Evolutionary conservation across 2,797 vertebrate genomes (phyloP).

Genomic region (Galaxias olidus): DNA sequence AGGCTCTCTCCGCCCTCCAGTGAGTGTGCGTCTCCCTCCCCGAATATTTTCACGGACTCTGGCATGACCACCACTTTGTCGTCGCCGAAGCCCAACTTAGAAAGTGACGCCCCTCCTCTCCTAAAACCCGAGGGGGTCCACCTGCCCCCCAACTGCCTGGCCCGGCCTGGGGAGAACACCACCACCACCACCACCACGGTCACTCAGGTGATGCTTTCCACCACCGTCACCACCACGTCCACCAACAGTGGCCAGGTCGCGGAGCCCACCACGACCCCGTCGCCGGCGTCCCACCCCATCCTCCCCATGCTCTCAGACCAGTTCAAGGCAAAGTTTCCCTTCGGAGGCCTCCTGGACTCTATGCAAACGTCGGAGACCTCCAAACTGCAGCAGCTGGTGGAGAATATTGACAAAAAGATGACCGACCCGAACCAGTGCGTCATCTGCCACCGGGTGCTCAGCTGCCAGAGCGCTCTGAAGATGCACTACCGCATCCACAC

Average conservation of each 20-base stretch:
- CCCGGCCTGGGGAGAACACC: conserved; percentile 78
- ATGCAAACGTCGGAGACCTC: conserved; percentile 99
- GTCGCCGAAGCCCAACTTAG: conserved; percentile 81
- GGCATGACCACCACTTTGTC: conserved; percentile 76
- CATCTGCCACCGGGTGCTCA: conserved; percentile 98
- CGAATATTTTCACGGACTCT: conserved; percentile 84
- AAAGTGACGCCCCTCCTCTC: conserved; percentile 70
- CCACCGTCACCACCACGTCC: conserved; percentile 67
- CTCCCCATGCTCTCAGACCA: conserved; percentile 89
- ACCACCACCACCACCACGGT: conserved; percentile 65
- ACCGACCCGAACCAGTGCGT: conserved; percentile 98
- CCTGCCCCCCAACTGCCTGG: conserved; percentile 77
- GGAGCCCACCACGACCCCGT: conserved; percentile 72
- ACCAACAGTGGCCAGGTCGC: conserved; percentile 67
- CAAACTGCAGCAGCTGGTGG: conserved; percentile 97
- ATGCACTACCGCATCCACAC: conserved; percentile 99
- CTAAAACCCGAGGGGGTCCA: conserved; percentile 85
- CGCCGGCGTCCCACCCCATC: conserved; percentile 83
- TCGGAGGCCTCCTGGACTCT: conserved; percentile 97
- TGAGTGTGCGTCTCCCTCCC: conserved; percentile 93
- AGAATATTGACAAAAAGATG: conserved; percentile 99
- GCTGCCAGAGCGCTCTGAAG: conserved; percentile 99
- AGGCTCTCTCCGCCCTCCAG: conserved; percentile 94
- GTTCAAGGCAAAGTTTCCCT: conserved; percentile 97
- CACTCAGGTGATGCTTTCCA: conserved; percentile 76